Evolutionary conservation across 2,888 invertebrate genomes (phyloP), one percentile per base, ranked within the genome.

Genomic region (Leptogaster cylindrica): DNA sequence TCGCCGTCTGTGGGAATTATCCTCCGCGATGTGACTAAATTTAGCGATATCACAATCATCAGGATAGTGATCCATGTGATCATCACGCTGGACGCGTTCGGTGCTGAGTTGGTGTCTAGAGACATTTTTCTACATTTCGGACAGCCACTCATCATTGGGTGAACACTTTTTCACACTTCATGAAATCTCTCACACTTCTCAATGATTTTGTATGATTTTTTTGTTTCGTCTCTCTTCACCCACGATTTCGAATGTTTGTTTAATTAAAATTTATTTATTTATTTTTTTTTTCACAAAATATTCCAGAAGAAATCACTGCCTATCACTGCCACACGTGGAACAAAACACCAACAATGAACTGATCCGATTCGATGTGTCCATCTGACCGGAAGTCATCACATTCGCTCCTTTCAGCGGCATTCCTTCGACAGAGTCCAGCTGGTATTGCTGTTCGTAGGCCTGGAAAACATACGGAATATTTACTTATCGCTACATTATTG

Each of bases 61-160:
- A 61, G 6, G 44, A 61, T 18, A 44, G 25, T 61, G 61, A 61
- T 55, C 55, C 55, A 44, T 14, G 16, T 16, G 28, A 25, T 27
- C 44, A 14, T 61, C 61, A 61, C 44, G 7, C 23, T 5, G 25
- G 61, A 16, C 28, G 12, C 27, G 51, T 28, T 51, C 31, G 36
- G 28, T 33, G 31, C 61, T 44, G 61, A 27, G 31, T 61, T 61
- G 41, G 61, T 44, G 44, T 44, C 44, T 41, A 61, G 44, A 44
- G 28, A 14, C 61, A 61, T 61, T 61, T 41, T 61, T 61, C 44
- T 61, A 61, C 61, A 61, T 44, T 61, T 61, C 18, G 44, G 61
- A 61, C 61, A 61, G 61, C n/a, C 41, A 61, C 61, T 61, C 61
- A 61, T 61, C 44, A 28, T 61, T 61, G 16, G 20, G 23, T 16